Evolutionary conservation across 2,797 vertebrate species (phyloP), one percentile per base, ranked within the genome.

Genomic region (Bryconaethiops microstoma): DNA sequence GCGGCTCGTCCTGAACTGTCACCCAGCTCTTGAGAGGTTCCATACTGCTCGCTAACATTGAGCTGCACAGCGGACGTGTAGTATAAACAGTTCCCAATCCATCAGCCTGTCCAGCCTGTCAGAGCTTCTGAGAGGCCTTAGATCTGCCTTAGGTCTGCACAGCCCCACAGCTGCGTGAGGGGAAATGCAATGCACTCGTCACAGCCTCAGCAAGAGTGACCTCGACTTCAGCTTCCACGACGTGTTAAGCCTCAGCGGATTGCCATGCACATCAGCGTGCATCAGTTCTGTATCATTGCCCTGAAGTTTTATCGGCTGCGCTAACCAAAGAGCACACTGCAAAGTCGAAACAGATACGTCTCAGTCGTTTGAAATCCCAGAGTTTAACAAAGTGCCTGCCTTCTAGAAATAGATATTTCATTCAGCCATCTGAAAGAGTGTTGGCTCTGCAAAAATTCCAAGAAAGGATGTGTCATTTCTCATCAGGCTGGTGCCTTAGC

Each of bases 41-140:
- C 45, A 75, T 54, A 59, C 74, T 70, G 68, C 48, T 79, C 73
- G 67, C 50, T 72, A 50, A 59, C 54, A 67, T 64, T 48, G 48
- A 57, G 39, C 39, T 21, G 48, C 14, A 42, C 40, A 35, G 59
- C 72, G 70, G 79, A 52, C 5, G 25, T 59, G 40, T 71, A 80
- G 67, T 76, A 76, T 60, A 55, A 82, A 40, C 63, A 63, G 45
- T n/a, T 78, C 79, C 69, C 50, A 78, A 77, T 82, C 79, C 60
- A 48, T 74, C 77, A 86, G 80, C 77, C 67, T 84, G 80, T 84
- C 80, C 64, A 81, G 77, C 80, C 67, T 84, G 80, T 82, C 82
- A 67, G 80, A 13, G 1, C 62, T 81, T 76, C 67, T 76, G 65
- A 78, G 63, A 72, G 23, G 13, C 55, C 6, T 79, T 79, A 73